Conservation (phyloP, 1,140 invertebrate genomes). For the Meloidogyne chitwoodi region DNA sequence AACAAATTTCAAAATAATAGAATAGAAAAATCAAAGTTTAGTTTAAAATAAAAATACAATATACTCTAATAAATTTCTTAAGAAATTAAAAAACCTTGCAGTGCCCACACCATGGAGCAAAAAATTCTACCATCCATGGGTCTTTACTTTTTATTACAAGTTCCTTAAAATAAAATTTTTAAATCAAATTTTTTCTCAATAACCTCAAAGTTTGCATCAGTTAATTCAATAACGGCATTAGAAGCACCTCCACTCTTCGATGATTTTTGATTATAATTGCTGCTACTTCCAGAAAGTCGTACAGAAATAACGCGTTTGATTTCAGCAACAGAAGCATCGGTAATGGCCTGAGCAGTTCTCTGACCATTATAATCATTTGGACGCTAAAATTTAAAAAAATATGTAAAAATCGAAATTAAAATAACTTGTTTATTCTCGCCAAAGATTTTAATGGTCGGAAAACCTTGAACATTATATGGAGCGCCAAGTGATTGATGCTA, state of each 20-base stretch:
- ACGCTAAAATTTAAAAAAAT: neutral
- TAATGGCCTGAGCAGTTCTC: slow-evolving; percentile 77
- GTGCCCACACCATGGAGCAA: slow-evolving; percentile 73
- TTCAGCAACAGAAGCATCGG: slow-evolving; percentile 70
- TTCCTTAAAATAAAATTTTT: slow-evolving; percentile 73
- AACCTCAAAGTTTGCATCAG: slow-evolving; percentile 67
- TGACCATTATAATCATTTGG: slow-evolving; percentile 62
- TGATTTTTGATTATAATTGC: neutral
- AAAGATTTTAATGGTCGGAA: slow-evolving; percentile 95
- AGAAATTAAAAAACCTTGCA: slow-evolving; percentile 68
- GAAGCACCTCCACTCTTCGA: slow-evolving; percentile 20
- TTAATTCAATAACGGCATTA: slow-evolving; percentile 78
- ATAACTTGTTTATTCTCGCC: slow-evolving; percentile 71
- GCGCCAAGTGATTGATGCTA: slow-evolving; percentile 73
- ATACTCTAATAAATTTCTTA: neutral
- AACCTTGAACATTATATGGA: slow-evolving; percentile 80
- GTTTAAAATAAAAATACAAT: too few relatives aligned
- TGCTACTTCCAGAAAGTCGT: slow-evolving; percentile 24
- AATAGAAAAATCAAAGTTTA: too few relatives aligned
- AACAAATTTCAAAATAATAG: too few relatives aligned
- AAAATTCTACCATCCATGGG: slow-evolving; percentile 57
- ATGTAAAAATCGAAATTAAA: neutral
- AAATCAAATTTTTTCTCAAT: slow-evolving; percentile 60
- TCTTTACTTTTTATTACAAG: slow-evolving; percentile 73
- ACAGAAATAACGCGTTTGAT: slow-evolving; percentile 38